These are phyloP conservation scores for Caenorhabditis parvicauda DNA, from an alignment of 2,888 invertebrate species.

Conservation along the genomic window DNA sequence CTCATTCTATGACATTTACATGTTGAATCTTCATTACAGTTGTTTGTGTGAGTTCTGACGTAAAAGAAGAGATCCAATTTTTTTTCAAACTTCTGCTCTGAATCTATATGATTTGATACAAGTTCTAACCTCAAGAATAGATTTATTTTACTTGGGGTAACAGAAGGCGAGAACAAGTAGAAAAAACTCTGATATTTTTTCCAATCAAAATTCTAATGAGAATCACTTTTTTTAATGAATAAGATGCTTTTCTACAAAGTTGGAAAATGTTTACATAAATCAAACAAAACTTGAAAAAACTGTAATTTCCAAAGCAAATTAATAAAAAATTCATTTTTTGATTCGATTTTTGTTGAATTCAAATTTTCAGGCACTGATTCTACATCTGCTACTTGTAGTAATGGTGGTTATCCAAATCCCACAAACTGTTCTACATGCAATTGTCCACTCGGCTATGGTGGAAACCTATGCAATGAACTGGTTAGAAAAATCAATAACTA, in stretches of 20 bases:
- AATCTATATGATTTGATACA: too few species aligned
- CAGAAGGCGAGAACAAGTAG: too few species aligned
- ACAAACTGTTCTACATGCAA: slow-evolving; percentile 42
- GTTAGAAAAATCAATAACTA: not conserved
- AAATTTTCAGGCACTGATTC: not conserved
- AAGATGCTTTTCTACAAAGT: too few species aligned
- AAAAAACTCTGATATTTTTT: not conserved
- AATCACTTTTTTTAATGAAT: too few species aligned
- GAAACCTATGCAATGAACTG: slow-evolving; percentile 27
- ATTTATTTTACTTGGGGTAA: too few species aligned
- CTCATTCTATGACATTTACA: slow-evolving; percentile 21
- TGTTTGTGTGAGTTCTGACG: slow-evolving; percentile 11
- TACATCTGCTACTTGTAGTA: slow-evolving; percentile 29
- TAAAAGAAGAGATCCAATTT: not conserved
- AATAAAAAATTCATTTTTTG: not conserved
- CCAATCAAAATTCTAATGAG: too few species aligned
- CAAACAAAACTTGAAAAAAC: too few species aligned
- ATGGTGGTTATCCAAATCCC: slow-evolving; percentile 52
- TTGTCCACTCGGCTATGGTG: slow-evolving; percentile 46
- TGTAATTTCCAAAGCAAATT: too few species aligned
- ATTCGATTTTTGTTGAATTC: not conserved
- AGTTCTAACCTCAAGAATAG: too few species aligned
- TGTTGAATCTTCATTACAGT: slow-evolving; percentile 21
- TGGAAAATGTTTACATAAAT: too few species aligned
- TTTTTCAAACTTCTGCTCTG: too few species aligned